Evolutionary conservation across 2,797 vertebrate species (phyloP).

Genomic region (Helostoma temminkii): DNA sequence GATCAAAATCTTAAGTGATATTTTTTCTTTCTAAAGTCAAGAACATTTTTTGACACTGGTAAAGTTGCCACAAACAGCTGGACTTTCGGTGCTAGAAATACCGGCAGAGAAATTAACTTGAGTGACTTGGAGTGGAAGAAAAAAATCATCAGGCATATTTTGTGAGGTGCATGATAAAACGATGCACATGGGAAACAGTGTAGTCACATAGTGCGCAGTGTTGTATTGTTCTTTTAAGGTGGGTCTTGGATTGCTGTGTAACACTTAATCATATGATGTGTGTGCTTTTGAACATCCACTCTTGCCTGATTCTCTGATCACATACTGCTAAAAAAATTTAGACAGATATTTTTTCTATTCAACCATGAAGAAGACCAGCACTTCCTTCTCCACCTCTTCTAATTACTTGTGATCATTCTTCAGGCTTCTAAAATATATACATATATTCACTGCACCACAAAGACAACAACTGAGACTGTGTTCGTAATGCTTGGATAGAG

Average conservation of each 20-base stretch:
- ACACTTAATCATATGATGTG: constrained; percentile 42
- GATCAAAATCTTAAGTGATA: constrained; percentile 48
- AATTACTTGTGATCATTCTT: constrained; percentile 69
- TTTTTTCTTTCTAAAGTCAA: constrained; percentile 18
- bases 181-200: constrained; percentile 51
- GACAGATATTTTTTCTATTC: constrained; percentile 20
- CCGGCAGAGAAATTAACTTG: constrained; percentile 20
- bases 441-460: constrained; percentile 51
- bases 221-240: constrained; percentile 24
- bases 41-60: constrained; percentile 42
- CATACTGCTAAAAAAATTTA: constrained; percentile 11
- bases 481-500: constrained; percentile 51
- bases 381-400: constrained; percentile 41
- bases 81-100: constrained; percentile 39
- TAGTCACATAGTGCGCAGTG: constrained; percentile 42
- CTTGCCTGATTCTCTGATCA: constrained; percentile 19
- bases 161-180: constrained; percentile 71
- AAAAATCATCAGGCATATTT: constrained; percentile 61
- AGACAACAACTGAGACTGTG: constrained; percentile 61
- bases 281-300: constrained; percentile 47
- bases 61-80: constrained; percentile 57
- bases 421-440: constrained; percentile 53
- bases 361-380: constrained; percentile 25
- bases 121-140: constrained; percentile 42
- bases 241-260: constrained; percentile 22